phyloP scores from a whole-genome alignment of 2,888 invertebrate genomes.

The Diadegma fenestrale region DNA sequence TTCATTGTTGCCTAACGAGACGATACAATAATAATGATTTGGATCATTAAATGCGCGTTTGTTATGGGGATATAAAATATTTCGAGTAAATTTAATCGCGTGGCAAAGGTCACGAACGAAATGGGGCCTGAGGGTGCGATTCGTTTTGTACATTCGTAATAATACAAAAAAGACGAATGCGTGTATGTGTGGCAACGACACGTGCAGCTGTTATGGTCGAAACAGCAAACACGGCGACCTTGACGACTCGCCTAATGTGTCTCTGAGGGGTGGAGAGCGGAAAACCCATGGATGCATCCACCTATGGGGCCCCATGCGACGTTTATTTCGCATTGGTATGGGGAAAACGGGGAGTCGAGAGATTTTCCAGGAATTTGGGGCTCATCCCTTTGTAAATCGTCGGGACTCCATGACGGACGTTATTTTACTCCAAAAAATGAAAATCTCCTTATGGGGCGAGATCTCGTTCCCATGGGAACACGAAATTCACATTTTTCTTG shows the following conservation, averaged over 20 bases:
- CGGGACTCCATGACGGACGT: not conserved
- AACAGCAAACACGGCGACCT: conserved; percentile 37
- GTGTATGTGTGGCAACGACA: conserved; percentile 46
- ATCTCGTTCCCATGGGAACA: conserved; percentile 22
- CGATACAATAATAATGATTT: conserved; percentile 5
- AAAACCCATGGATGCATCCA: not conserved
- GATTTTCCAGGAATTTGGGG: conserved; percentile 27
- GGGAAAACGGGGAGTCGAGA: not conserved
- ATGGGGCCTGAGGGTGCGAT: conserved; percentile 50
- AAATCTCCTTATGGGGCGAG: conserved; percentile 3
- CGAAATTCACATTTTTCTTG: not conserved
- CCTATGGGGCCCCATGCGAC: conserved; percentile 20
- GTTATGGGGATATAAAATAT: conserved; percentile 24
- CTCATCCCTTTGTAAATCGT: not conserved
- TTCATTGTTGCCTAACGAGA: not conserved
- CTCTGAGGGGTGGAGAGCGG: conserved; percentile 29
- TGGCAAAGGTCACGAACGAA: not conserved
- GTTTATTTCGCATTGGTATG: conserved; percentile 64
- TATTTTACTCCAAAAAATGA: conserved; percentile 30
- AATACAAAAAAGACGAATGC: conserved; percentile 15
- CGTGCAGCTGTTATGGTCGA: conserved; percentile 61
- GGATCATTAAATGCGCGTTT: not conserved
- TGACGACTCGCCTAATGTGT: conserved; percentile 52
- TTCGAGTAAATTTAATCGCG: conserved; percentile 1
- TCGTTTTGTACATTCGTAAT: conserved; percentile 24